phyloP scores from a whole-genome alignment of 2,888 invertebrate species.

The Acleris holmiana region DNA sequence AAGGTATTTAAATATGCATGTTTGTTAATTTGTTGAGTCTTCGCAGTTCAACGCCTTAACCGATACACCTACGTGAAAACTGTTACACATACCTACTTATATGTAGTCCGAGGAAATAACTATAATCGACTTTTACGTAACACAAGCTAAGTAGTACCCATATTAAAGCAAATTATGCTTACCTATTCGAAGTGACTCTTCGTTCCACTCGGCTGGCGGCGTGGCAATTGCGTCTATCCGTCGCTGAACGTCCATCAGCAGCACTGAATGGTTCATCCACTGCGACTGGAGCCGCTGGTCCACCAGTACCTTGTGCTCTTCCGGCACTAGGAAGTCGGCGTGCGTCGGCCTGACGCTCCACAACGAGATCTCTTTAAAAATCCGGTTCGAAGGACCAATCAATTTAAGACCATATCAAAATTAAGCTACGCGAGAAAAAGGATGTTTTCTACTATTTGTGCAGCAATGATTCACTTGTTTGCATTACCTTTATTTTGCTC shows the following conservation, averaged over 20 bases:
- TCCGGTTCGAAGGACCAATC: slow-evolving; percentile 10
- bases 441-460: too few species aligned
- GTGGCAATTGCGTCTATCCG: slow-evolving; percentile 43
- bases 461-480: too few species aligned
- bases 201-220: slow-evolving; percentile 44
- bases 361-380: slow-evolving; percentile 48
- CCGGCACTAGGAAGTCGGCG: slow-evolving; percentile 51
- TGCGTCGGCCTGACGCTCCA: slow-evolving; percentile 48
- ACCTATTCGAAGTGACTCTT: slow-evolving; percentile 46
- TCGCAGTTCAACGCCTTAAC: too few species aligned
- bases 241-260: slow-evolving; percentile 52
- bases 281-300: slow-evolving; percentile 41
- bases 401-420: neutral
- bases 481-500: slow-evolving; percentile 34
- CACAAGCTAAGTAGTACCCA: too few species aligned
- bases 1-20: too few species aligned
- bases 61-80: too few species aligned
- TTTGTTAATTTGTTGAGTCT: too few species aligned
- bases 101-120: too few species aligned
- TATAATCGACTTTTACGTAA: too few species aligned
- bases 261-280: slow-evolving; percentile 47
- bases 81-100: too few species aligned
- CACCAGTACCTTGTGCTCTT: slow-evolving; percentile 45
- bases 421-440: too few species aligned
- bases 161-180: neutral